Evolutionary conservation across 2,113 vertebrate species (phyloP), one percentile per base, ranked within the genome.

Genomic region (Psilopogon haemacephalus): DNA sequence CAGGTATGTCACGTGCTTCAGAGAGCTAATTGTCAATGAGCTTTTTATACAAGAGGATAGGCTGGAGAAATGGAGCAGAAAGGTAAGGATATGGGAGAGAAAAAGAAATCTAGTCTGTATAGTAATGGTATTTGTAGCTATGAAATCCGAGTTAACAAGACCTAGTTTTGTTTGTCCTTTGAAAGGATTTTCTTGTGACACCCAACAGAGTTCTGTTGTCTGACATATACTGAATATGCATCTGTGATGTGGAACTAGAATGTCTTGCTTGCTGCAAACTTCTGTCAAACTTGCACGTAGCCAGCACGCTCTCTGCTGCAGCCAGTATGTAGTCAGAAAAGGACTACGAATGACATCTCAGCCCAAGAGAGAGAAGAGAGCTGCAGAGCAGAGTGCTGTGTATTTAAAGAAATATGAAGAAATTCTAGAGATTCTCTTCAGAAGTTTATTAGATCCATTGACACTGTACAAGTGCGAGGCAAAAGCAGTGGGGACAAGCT

Each of bases 101-200:
- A 73, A 73, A 42, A 77, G 65, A 71, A 65, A 78, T 93, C 48
- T 50, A 50, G 58, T 33, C 56, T 65, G 21, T 59, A 52, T 64
- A 69, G 75, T 89, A 55, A 42, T 74, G 64, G 28, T 84, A 64
- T 91, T 94, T 89, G 40, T 64, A 89, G 30, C 69, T 88, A 76
- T 83, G 90, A 89, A 91, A 88, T 89, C 88, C 93, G 82, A 95
- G 93, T 96, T 91, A 92, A 95, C 93, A 94, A 95, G 93, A 78
- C 89, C 94, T 94, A 95, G 89, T 93, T 89, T 91, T 96, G 89
- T 95, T 96, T 91, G 79, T 86, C 60, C 42, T 83, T 86, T 93
- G 94, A 95, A 95, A 96, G 95, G 92, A 89, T 95, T 94, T 95
- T 87, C 88, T 96, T 95, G 88, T 89, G 68, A 88, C 63, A 73